phyloP scores from a whole-genome alignment of 64 coral and sea anemone species.

The Astreopora myriophthalma region DNA sequence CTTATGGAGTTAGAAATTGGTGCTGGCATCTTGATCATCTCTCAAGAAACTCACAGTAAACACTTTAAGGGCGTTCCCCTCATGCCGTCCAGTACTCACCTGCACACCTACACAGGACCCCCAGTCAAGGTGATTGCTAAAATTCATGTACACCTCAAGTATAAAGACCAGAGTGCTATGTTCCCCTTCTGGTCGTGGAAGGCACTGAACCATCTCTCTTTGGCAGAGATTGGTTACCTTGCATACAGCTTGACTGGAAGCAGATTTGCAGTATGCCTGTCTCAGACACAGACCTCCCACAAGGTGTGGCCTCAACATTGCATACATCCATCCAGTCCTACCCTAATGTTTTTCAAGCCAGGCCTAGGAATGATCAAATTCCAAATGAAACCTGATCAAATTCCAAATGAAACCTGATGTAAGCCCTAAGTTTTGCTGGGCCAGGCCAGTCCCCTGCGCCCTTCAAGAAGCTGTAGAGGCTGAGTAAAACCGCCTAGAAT shows the following conservation, averaged over 20 bases:
- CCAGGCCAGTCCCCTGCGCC: conserved; percentile 1
- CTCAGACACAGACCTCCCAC: not conserved
- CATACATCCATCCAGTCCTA: not conserved
- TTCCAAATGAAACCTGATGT: no score
- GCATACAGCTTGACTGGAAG: conserved; percentile 21
- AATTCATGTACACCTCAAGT: conserved; percentile 12
- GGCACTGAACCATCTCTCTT: conserved; percentile 29
- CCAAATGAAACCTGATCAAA: no score
- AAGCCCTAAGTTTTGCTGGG: conserved; percentile 13
- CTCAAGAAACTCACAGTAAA: conserved; percentile 13
- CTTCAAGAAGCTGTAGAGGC: not conserved
- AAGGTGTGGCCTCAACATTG: not conserved
- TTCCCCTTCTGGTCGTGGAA: conserved; percentile 8
- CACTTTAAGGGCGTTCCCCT: conserved; percentile 6
- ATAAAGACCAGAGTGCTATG: not conserved
- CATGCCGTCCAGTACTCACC: not conserved
- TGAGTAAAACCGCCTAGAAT: conserved; percentile 6
- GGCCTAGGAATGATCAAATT: not conserved
- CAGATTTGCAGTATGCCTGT: conserved; percentile 21
- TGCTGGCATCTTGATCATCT: conserved; percentile 17
- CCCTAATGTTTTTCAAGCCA: not conserved
- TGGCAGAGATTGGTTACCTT: conserved; percentile 24
- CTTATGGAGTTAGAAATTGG: conserved; percentile 38
- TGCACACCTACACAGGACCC: conserved; percentile 36
- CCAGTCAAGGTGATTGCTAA: not conserved